These are phyloP conservation scores for Gnathonemus longibarbis DNA, from an alignment of 2,113 vertebrate species.

Conservation along the genomic window DNA sequence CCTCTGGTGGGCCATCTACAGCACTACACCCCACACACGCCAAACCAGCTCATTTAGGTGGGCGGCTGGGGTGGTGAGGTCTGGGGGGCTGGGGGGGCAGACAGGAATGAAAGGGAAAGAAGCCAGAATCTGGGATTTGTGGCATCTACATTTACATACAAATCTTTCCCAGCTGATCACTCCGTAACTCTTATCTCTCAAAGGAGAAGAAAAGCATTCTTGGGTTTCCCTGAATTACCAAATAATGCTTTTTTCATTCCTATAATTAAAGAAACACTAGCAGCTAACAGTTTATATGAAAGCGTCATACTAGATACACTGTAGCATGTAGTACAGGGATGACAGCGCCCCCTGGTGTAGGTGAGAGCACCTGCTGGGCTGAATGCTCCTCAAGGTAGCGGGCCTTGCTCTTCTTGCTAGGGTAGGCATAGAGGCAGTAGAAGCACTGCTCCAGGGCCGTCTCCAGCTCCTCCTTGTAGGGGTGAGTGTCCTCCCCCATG, in stretches of 20 bases:
- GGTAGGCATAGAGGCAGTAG: conserved; percentile 87
- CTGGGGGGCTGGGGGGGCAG: neutral
- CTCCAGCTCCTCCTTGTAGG: conserved; percentile 92
- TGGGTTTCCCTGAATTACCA: neutral
- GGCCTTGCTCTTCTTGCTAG: conserved; percentile 96
- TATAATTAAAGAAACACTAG: neutral
- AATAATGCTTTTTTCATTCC: neutral
- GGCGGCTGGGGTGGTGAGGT: neutral
- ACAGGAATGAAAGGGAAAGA: neutral
- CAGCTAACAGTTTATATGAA: neutral
- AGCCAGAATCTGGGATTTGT: neutral
- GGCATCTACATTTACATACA: neutral
- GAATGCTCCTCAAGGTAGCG: conserved; percentile 94
- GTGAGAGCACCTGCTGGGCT: conserved; percentile 72
- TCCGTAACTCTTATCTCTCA: neutral
- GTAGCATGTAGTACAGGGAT: neutral
- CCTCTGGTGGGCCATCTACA: conserved; percentile 32
- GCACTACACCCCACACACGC: conserved; percentile 23
- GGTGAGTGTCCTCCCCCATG: conserved; percentile 68
- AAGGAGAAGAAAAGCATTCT: neutral
- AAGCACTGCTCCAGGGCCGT: conserved; percentile 93
- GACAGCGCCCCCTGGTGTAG: neutral
- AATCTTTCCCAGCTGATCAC: neutral
- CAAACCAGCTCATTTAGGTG: neutral
- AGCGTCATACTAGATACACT: neutral